phyloP scores from a whole-genome alignment of 2,113 vertebrate genomes.

The Rhinichthys klamathensis region DNA sequence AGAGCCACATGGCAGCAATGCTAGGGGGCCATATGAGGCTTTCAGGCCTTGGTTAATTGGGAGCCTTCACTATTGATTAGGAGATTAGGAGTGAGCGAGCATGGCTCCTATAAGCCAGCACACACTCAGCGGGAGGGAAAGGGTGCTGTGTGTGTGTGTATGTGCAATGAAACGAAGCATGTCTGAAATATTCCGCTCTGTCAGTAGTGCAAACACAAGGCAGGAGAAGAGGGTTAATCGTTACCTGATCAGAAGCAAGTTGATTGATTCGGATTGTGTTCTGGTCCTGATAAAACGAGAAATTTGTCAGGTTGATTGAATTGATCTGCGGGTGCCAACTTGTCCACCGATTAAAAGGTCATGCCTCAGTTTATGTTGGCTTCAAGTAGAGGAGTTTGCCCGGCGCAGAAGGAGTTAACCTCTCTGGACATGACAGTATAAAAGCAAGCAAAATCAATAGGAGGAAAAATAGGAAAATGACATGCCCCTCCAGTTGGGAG shows the following conservation, averaged over 20 bases:
- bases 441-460: conserved; percentile 80
- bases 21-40: conserved; percentile 43
- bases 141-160: conserved; percentile 29
- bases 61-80: conserved; percentile 67
- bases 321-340: conserved; percentile 27
- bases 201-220: conserved; percentile 14
- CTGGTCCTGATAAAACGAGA: background rate
- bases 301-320: conserved; percentile 25
- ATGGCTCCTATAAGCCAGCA: conserved; percentile 57
- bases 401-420: conserved; percentile 69
- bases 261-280: conserved; percentile 7
- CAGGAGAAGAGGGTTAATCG: conserved; percentile 13
- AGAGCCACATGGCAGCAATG: conserved; percentile 41
- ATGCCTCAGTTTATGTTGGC: conserved; percentile 36
- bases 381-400: conserved; percentile 53
- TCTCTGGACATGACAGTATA: conserved; percentile 71
- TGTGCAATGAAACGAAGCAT: conserved; percentile 27
- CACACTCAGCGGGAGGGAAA: conserved; percentile 52
- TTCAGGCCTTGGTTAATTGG: conserved; percentile 60
- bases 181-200: conserved; percentile 11
- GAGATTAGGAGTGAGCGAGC: conserved; percentile 61
- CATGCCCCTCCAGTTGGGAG: conserved; percentile 79
- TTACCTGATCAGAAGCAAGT: conserved; percentile 38
- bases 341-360: conserved; percentile 24
- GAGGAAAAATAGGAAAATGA: conserved; percentile 81